These are phyloP conservation scores for Trogon melanurus DNA, from an alignment of 2,113 vertebrate genomes.

Conservation along the genomic window DNA sequence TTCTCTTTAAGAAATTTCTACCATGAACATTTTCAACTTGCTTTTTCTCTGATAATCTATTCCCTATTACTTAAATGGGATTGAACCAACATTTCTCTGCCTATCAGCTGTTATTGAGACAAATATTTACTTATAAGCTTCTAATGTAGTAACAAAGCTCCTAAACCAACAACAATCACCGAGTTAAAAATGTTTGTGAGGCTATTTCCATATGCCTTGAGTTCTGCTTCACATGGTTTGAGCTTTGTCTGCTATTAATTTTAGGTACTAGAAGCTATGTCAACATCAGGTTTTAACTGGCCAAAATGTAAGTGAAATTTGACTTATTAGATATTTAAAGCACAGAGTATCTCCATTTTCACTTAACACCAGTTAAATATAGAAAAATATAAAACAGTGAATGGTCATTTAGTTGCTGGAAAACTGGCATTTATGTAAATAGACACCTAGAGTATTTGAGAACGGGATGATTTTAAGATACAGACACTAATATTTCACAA, in stretches of 20 bases:
- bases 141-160: background rate
- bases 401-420: background rate
- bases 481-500: background rate
- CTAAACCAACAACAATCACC: background rate
- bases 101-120: background rate
- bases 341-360: background rate
- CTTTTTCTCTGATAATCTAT: background rate
- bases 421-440: background rate
- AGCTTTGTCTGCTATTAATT: background rate
- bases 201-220: background rate
- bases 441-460: background rate
- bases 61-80: background rate
- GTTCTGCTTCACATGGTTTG: background rate
- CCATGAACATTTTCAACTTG: background rate
- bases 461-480: background rate
- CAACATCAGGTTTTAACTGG: background rate
- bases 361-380: background rate
- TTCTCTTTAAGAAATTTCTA: background rate
- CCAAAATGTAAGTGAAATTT: background rate
- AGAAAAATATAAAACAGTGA: background rate
- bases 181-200: background rate
- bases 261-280: background rate
- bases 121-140: background rate
- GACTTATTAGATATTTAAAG: background rate
- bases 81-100: background rate